Evolutionary conservation across 2,113 vertebrate genomes (phyloP), one percentile per base, ranked within the genome.

Genomic region (Carollia perspicillata): DNA sequence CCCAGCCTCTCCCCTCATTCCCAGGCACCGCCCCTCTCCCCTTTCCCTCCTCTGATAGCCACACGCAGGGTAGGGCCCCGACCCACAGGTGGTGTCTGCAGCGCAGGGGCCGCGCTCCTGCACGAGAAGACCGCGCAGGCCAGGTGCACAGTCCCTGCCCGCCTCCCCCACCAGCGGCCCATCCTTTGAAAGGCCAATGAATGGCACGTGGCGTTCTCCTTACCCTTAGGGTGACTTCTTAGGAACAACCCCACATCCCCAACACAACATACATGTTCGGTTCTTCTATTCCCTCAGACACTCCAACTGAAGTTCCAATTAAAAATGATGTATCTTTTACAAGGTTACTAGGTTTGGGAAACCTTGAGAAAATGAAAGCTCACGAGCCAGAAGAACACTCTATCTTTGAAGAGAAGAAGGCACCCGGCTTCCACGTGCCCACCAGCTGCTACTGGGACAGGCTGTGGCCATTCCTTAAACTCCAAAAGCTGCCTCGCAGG

Each of bases 31-130:
- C 53, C 60, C 90, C 87, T 6, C 71, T 63, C 49, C 77, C 51
- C 84, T 69, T 89, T 94, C 83, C 97, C 97, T 97, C 97, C 97
- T 97, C 90, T 97, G 96, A 89, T 2, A 20, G 51, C 51, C 51
- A 2, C 6, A 17, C 51, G 49, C 49, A 51, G 49, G 49, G 49
- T 3, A 51, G 49, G 49, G 49, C 16, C 51, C 17, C 5, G 51
- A 51, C 51, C 51, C 51, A 53, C 20, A 5, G 18, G 20, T 22
- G 6, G 20, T 8, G 53, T 55, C 53, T 8, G 18, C 53, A 22
- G 53, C 53, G 2, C 53, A 2, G 18, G 6, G 18, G 53, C 53
- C 94, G 80, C 33, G 37, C n/a, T 74, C 80, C 55, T 51, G 6
- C 63, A 49, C 12, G 42, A 4, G 42, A 42, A 42, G 42, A 42